These are phyloP conservation scores for Hydraecia micacea DNA, from an alignment of 2,888 invertebrate genomes.

Conservation along the genomic window DNA sequence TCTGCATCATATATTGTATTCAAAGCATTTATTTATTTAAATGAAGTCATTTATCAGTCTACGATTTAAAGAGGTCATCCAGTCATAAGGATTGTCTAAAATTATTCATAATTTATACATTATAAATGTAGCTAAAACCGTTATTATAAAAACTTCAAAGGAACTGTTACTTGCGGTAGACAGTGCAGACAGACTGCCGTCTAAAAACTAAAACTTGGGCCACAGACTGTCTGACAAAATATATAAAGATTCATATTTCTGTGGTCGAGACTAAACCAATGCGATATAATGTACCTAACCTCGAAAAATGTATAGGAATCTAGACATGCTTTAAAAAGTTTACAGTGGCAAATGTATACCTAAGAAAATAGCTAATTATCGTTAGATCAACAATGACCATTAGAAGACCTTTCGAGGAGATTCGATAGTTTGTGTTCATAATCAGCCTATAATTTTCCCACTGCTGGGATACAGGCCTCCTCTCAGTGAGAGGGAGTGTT, in stretches of 20 bases:
- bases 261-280: neutral
- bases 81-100: neutral
- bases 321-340: neutral
- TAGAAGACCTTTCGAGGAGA: neutral
- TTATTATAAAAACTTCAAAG: constrained; percentile 11
- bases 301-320: neutral
- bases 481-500: too few relatives aligned
- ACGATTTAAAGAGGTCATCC: neutral
- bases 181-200: constrained; percentile 38
- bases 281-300: neutral
- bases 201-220: constrained; percentile 23
- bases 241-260: neutral
- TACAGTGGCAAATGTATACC: neutral
- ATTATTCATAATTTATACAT: neutral
- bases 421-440: neutral
- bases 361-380: neutral
- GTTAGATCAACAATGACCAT: neutral
- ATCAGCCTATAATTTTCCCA: too few relatives aligned
- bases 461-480: too few relatives aligned
- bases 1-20: neutral
- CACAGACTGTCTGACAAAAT: constrained; percentile 17
- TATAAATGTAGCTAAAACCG: neutral
- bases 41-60: constrained; percentile 6
- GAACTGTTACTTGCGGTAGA: constrained; percentile 25
- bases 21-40: neutral